These are phyloP conservation scores for Trichoplusia ni DNA, from an alignment of 1,140 invertebrate species.

Conservation along the genomic window DNA sequence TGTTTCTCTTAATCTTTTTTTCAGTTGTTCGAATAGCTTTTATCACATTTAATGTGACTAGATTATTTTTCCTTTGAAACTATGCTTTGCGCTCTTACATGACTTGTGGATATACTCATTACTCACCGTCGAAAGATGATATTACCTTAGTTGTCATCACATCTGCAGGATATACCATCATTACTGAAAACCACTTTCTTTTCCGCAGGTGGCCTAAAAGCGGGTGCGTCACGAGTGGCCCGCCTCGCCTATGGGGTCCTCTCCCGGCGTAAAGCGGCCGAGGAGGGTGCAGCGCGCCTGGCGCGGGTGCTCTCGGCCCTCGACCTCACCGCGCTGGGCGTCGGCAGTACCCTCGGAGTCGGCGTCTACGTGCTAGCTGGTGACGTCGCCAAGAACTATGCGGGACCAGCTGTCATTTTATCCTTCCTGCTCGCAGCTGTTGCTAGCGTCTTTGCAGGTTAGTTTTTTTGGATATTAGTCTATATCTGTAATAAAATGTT, in stretches of 20 bases:
- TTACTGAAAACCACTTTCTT: no score
- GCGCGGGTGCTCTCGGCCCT: constrained; percentile 87
- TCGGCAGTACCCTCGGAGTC: constrained; percentile 93
- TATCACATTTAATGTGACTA: no score
- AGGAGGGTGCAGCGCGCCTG: constrained; percentile 81
- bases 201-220: constrained; percentile 62
- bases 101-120: no score
- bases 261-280: constrained; percentile 79
- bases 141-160: no score
- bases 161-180: no score
- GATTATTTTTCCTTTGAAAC: no score
- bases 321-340: constrained; percentile 90
- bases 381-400: constrained; percentile 89
- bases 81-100: no score
- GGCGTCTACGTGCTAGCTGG: constrained; percentile 95
- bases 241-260: constrained; percentile 70
- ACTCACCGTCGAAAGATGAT: no score
- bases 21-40: no score
- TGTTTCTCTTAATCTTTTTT: no score
- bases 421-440: constrained; percentile 93
- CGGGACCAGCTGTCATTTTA: constrained; percentile 91
- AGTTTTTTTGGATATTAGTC: constrained; percentile 34
- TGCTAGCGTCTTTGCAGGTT: constrained; percentile 92
- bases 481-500: no score
- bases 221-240: constrained; percentile 53